Evolutionary conservation across 1,140 invertebrate genomes (phyloP), one percentile per base, ranked within the genome.

Genomic region (Panagrolaimus sp.): DNA sequence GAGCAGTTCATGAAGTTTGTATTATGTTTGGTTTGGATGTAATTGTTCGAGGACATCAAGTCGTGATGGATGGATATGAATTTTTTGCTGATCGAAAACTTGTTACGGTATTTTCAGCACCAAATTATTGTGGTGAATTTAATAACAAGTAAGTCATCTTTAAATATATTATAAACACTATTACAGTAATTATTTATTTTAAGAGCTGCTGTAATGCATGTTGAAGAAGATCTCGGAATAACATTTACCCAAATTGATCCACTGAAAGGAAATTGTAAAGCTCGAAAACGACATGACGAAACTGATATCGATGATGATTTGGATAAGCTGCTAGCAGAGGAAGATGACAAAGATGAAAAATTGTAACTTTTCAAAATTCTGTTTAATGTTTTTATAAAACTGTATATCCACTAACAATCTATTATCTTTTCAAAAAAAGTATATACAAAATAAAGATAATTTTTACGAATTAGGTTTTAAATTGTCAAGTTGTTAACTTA

Each of bases 51-150:
- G 52, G 14, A 12, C 52, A 58, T 24, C 52, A 58, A 58, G 93
- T 96, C 43, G 94, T 96, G 8, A 93, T 96, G 86, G 94, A 96
- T 86, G 94, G 94, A 7, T 96, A 96, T 84, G 93, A 97, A 85
- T 97, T 97, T 85, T 97, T 97, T 85, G 94, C 93, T 7, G 96
- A 96, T 85, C 87, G 94, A 2, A 88, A 90, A 74, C 81, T 90
- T 70, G 89, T 90, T 5, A 90, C 89, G 3, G 80, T 90, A 43
- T 90, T 90, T 83, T 91, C 90, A 4, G 91, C 90, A 43, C 90
- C 90, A n/a, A 91, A 92, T 78, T 93, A 93, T 84, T 92, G 91
- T 83, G 91, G 91, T 15, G 58, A 74, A 32, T 69, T 63, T 43
- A 64, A 75, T 43, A 71, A 75, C 43, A 58, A 58, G 32, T 38